Percentiles rank a stretch among this genome's conserved stretches.
phyloP scores from a whole-genome alignment of 1,140 invertebrate genomes.

The Saccostrea cuccullata region DNA sequence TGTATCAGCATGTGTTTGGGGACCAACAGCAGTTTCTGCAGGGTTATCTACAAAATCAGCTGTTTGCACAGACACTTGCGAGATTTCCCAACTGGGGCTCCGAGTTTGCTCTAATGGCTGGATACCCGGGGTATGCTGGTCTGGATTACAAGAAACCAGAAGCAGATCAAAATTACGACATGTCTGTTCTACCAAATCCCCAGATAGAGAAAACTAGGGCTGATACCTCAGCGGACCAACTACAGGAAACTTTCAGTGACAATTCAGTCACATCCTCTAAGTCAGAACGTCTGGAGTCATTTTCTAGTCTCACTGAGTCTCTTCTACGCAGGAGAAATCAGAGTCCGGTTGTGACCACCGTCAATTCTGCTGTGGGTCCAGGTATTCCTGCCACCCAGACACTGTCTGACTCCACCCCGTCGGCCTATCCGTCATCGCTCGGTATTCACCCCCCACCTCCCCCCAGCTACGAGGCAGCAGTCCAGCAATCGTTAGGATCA shows the following conservation, averaged over 20 bases:
- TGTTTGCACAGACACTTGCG: neutral
- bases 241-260: neutral
- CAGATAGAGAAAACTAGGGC: constrained; percentile 1
- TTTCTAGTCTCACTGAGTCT: constrained; percentile 40
- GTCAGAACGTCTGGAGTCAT: constrained; percentile 32
- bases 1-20: constrained; percentile 18
- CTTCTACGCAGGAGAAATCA: constrained; percentile 33
- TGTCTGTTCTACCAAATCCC: neutral
- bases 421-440: neutral
- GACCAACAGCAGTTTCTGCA: constrained; percentile 25
- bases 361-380: constrained; percentile 2
- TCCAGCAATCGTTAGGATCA: constrained; percentile 14
- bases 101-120: neutral
- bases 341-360: neutral
- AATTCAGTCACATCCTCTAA: constrained; percentile 7
- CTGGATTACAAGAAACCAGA: constrained; percentile 11
- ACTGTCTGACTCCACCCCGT: neutral
- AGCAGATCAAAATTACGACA: constrained; percentile 5
- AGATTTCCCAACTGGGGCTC: constrained; percentile 23
- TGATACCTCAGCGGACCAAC: neutral
- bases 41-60: constrained; percentile 5
- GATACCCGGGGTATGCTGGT: neutral
- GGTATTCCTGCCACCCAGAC: neutral
- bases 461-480: neutral
- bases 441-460: constrained; percentile 5